These are phyloP conservation scores for Zeugodacus cucurbitae DNA, from an alignment of 1,140 invertebrate genomes.

Conservation along the genomic window DNA sequence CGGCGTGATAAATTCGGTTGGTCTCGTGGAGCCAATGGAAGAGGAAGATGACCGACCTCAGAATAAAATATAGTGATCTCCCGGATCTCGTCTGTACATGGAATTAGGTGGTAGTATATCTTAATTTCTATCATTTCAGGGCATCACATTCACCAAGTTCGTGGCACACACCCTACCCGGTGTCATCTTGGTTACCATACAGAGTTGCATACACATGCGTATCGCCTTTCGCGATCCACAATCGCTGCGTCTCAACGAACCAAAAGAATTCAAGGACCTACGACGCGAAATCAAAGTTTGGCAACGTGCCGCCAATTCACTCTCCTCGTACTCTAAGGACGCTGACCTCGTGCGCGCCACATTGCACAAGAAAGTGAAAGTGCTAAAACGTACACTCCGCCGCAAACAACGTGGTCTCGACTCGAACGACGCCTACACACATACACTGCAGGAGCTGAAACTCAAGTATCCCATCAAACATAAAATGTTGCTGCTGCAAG, in stretches of 20 bases:
- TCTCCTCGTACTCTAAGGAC: constrained; percentile 79
- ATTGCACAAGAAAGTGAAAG: constrained; percentile 73
- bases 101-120: too few relatives aligned
- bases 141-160: constrained; percentile 77
- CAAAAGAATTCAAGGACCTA: constrained; percentile 76
- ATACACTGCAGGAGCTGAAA: constrained; percentile 75
- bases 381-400: constrained; percentile 71
- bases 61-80: background rate
- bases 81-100: too few relatives aligned
- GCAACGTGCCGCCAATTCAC: constrained; percentile 76
- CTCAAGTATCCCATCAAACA: constrained; percentile 79
- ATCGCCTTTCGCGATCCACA: constrained; percentile 73
- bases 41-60: too few relatives aligned
- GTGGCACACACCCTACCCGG: constrained; percentile 77
- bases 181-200: constrained; percentile 71
- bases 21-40: too few relatives aligned
- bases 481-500: constrained; percentile 73
- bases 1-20: background rate
- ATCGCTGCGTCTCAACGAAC: constrained; percentile 73
- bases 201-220: constrained; percentile 73
- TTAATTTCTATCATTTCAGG: constrained; percentile 66
- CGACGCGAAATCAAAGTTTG: constrained; percentile 81
- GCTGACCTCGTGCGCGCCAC: constrained; percentile 77
- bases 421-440: constrained; percentile 71
- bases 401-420: constrained; percentile 69